Conservation (phyloP, 2,888 invertebrate species). For the Drosophila lacicola region DNA sequence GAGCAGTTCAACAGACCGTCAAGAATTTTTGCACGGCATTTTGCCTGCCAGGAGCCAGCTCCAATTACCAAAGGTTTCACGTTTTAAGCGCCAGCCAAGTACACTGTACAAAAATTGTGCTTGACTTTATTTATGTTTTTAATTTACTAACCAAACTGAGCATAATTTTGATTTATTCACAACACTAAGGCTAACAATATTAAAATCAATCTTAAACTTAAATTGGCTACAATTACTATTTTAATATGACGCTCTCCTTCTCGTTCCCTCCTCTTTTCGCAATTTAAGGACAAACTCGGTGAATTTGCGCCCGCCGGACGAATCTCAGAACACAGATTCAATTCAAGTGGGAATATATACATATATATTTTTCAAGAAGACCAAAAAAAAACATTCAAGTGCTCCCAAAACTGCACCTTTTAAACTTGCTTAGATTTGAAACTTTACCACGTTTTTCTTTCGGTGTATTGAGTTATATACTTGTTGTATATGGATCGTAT, state of each 20-base stretch:
- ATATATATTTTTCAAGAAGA: no score
- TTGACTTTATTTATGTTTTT: not conserved
- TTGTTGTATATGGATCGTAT: constrained; percentile 17
- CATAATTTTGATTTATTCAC: not conserved
- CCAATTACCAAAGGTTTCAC: constrained; percentile 49
- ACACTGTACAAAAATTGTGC: not conserved
- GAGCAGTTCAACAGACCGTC: constrained; percentile 39
- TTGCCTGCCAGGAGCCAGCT: constrained; percentile 37
- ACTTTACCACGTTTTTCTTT: not conserved
- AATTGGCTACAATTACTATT: no score
- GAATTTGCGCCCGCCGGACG: no score
- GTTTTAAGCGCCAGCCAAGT: constrained; percentile 6
- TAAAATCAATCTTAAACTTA: not conserved
- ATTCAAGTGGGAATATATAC: no score
- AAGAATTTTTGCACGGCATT: constrained; percentile 33
- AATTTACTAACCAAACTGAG: no score
- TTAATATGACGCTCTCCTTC: no score
- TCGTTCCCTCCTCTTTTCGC: no score
- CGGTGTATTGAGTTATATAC: constrained; percentile 2
- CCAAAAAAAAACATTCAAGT: no score
- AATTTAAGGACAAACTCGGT: no score
- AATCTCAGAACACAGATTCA: no score
- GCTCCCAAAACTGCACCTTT: no score
- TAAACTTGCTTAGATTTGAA: no score
- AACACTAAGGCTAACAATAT: not conserved